Evolutionary conservation across 2,797 vertebrate species (phyloP), one percentile per base, ranked within the genome.

Genomic region (Ctenopoma kingsleyae): DNA sequence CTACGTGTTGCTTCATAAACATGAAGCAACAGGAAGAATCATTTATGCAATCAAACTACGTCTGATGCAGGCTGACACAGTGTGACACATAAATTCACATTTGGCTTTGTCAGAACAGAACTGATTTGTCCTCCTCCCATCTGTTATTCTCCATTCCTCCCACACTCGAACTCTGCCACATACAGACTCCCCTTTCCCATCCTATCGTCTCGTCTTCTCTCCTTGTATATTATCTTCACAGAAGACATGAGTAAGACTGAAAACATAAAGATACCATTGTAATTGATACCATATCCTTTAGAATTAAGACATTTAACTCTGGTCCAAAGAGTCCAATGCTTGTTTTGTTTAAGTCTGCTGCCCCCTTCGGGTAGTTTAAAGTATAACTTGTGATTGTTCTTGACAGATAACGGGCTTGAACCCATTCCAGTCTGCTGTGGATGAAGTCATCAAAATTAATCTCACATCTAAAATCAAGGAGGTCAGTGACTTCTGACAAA

Each of bases 391-490:
- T 56, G 53, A 27, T 20, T 75, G n/a, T 62, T 61, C 25, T 67
- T 30, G 6, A 63, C 76, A 94, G 94, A 47, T 23, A 25, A 44
- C 78, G 32, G 50, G 8, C 44, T 51, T 89, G 32, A 58, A 12
- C 12, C 58, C 69, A 0, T 46, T 94, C 36, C 73, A 80, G 71
- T 79, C 83, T 44, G 78, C 78, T 9, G n/a, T 93, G 43, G 67
- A 92, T 71, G 56, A 88, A 58, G 59, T 89, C 7, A 63, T 57
- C 16, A 49, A 80, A 48, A 43, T 44, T 43, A 40, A 94, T 64
- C 86, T 95, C 10, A 32, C 35, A 27, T 76, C 78, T 20, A 78
- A 80, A 70, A 57, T 87, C 38, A 70, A 54, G 4, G 67, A 88
- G 87, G 94, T 94, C 48, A 82, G 91, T 77, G 25, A 7, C 22